Evolutionary conservation across 2,888 invertebrate genomes (phyloP).

Genomic region (Diabrotica balteata): DNA sequence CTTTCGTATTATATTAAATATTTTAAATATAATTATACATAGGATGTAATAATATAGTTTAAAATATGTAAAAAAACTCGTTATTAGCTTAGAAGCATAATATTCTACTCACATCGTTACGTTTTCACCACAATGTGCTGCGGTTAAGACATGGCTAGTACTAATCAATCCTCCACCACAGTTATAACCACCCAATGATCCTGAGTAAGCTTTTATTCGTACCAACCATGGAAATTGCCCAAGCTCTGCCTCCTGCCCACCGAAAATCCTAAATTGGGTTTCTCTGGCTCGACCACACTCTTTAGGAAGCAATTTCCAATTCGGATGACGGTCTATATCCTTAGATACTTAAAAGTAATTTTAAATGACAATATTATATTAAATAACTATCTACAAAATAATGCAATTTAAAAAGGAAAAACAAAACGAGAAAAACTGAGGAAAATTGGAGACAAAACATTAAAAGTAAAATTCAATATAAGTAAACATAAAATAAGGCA

Average conservation of each 20-base stretch:
- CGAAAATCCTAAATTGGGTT: constrained; percentile 18
- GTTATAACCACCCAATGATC: constrained; percentile 3
- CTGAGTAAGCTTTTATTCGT: constrained; percentile 7
- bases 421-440: no score
- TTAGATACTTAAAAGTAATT: background rate
- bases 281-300: constrained; percentile 19
- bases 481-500: no score
- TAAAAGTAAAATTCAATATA: no score
- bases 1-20: no score
- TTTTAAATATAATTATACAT: no score
- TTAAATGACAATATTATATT: background rate
- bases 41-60: no score
- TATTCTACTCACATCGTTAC: constrained; percentile 10
- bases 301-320: constrained; percentile 10
- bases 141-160: constrained; percentile 13
- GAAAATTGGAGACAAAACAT: no score
- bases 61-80: no score
- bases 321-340: constrained; percentile 10
- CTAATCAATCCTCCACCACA: constrained; percentile 18
- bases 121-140: constrained; percentile 22
- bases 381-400: no score
- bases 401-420: no score
- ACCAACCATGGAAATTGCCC: constrained; percentile 23
- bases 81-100: no score
- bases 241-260: constrained; percentile 15